Base-by-base conservation (phyloP, 2,888 invertebrate species). In the Liposcelis brunnea region DNA sequence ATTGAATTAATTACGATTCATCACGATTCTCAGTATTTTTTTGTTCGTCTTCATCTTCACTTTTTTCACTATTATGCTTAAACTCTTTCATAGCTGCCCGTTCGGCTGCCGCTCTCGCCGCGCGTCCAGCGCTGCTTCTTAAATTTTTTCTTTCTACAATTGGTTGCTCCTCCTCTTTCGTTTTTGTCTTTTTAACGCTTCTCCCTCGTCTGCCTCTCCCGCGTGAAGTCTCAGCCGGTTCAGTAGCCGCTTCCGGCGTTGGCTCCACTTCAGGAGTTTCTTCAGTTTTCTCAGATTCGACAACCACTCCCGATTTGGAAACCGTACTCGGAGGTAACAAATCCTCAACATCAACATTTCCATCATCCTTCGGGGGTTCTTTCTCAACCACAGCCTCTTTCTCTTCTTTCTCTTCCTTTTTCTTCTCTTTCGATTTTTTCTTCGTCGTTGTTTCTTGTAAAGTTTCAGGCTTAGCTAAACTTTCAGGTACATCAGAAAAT, bases 41-140 rank as follows among this genome's bases (percentile, higher is more conserved):
- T 6, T 26, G 26, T 26, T 26, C 26, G 26, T 26, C 26, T 38
- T 26, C 31, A 26, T 40, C 40, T 19, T 40, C 40, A 19, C 40
- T 40, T 14, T 21, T 16, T n/a, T 40, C 40, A n/a, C 40, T 16
- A 21, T 48, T 46, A 33, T 68, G 69, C 2, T 70, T n/a, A n/a
- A n/a, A n/a, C n/a, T n/a, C n/a, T n/a, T n/a, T 67, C 43, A 26
- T 26, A 26, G 70, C 66, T 19, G 65, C 62, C 40, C 70, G 53
- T 4, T 70, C 65, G 33, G 71, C 65, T 45, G 71, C 66, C 42
- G 71, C 66, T 31, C 70, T 67, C 51, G 74, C 66, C 53, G 75
- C 72, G 54, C 81, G 61, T 53, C 80, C 80, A 31, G 85, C 78
- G 61, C 84, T 85, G 50, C 57, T 55, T 31, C 74, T 65, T 48